A percentile compares a stretch with the other conserved stretches of the same genome.
Conservation (phyloP, 2,888 invertebrate species). For the Chrysodeixis includens region DNA sequence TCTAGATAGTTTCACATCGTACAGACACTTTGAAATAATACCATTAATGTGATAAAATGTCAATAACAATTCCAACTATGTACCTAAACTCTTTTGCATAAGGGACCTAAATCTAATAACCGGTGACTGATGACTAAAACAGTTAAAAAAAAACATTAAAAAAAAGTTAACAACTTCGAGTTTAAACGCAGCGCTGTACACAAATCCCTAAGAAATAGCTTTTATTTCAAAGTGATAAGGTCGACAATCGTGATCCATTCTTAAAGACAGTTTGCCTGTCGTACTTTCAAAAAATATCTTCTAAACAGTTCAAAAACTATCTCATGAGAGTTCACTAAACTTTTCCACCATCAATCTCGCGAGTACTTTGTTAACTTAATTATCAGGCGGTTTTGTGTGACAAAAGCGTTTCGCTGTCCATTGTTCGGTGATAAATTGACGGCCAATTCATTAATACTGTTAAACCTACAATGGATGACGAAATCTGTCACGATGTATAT, state of each 20-base stretch:
- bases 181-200: background rate
- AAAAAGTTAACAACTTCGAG: too few species aligned
- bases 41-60: too few species aligned
- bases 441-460: conserved; percentile 65
- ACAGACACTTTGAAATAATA: too few species aligned
- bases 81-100: too few species aligned
- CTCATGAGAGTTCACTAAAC: conserved; percentile 53
- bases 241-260: background rate
- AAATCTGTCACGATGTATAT: conserved; percentile 46
- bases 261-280: background rate
- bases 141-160: background rate
- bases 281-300: background rate
- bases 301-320: conserved; percentile 10
- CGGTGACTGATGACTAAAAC: background rate
- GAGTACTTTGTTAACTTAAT: conserved; percentile 58
- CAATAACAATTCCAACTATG: too few species aligned
- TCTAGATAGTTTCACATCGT: too few species aligned
- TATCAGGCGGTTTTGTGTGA: conserved; percentile 54
- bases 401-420: conserved; percentile 50
- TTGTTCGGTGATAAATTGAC: conserved; percentile 64
- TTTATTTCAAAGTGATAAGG: background rate
- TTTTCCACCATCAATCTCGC: conserved; percentile 52
- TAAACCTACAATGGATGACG: conserved; percentile 62
- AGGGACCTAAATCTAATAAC: background rate
- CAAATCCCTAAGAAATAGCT: background rate